phyloP scores from a whole-genome alignment of 2,113 vertebrate species.

The Bothrops jararaca region DNA sequence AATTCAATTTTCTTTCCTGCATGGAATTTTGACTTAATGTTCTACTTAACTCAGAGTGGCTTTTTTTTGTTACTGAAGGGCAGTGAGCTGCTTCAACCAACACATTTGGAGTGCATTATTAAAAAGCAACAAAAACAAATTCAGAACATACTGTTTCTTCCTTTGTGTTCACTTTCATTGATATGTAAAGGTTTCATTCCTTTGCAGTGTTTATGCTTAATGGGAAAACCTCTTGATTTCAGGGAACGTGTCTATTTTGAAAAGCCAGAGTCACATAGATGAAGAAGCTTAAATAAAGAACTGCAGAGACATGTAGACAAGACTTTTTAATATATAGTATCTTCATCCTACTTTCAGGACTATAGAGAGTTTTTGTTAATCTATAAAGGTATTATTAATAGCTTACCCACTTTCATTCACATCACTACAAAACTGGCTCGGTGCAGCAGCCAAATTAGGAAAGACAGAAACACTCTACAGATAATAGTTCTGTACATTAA shows the following conservation, averaged over 20 bases:
- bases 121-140: not conserved
- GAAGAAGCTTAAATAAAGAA: not conserved
- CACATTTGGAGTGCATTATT: not conserved
- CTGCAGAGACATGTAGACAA: not conserved
- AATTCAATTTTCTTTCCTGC: slow-evolving; percentile 25
- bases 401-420: not conserved
- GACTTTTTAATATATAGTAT: not conserved
- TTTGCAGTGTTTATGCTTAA: not conserved
- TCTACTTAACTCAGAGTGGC: not conserved
- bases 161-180: not conserved
- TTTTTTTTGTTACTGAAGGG: not conserved
- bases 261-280: not conserved
- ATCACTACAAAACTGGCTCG: not conserved
- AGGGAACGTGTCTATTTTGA: not conserved
- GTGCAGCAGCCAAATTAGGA: not conserved
- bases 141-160: not conserved
- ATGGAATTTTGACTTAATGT: not conserved
- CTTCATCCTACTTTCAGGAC: not conserved
- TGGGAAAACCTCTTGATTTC: not conserved
- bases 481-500: not conserved
- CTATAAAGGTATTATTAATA: not conserved
- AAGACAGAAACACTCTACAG: not conserved
- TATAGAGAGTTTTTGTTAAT: not conserved
- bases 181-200: not conserved
- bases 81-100: not conserved